Percentiles rank a stretch among this genome's conserved stretches.
Conservation (phyloP, 1,140 invertebrate species). For the Papilio aristodemus region DNA sequence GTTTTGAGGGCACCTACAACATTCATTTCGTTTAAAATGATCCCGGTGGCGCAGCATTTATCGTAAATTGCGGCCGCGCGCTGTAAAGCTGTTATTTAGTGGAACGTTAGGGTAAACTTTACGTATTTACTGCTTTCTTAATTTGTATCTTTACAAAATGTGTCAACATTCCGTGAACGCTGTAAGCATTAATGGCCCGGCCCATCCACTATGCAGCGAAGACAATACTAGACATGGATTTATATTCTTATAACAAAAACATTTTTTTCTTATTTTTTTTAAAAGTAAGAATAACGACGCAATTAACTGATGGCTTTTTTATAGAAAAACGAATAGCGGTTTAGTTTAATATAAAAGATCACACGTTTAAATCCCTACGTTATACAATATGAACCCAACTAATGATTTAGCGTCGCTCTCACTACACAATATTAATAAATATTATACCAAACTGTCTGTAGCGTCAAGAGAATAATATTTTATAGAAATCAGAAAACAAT, state of each 20-base stretch:
- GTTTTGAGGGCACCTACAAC: conserved; percentile 30
- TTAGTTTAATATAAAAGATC: no score
- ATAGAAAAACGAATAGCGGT: no score
- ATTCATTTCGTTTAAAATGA: conserved; percentile 31
- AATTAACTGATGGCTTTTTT: no score
- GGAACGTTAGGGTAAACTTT: conserved; percentile 29
- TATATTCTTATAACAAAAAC: no score
- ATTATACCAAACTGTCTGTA: neutral
- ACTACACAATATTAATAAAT: neutral
- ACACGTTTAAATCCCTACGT: no score
- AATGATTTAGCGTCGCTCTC: no score
- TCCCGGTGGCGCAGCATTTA: conserved; percentile 27
- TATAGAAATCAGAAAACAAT: neutral
- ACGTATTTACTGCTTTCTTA: conserved; percentile 32
- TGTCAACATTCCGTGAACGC: conserved; percentile 10
- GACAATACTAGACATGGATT: neutral
- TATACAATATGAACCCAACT: no score
- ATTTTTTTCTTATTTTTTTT: neutral
- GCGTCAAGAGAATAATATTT: neutral
- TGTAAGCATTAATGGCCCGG: neutral
- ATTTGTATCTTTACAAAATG: conserved; percentile 22
- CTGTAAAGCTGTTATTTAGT: conserved; percentile 22
- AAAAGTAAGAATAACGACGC: no score
- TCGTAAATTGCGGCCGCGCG: conserved; percentile 26
- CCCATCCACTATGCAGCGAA: neutral